Conservation (phyloP, 2,888 invertebrate genomes). For the Lepetodrilus schrolli region DNA sequence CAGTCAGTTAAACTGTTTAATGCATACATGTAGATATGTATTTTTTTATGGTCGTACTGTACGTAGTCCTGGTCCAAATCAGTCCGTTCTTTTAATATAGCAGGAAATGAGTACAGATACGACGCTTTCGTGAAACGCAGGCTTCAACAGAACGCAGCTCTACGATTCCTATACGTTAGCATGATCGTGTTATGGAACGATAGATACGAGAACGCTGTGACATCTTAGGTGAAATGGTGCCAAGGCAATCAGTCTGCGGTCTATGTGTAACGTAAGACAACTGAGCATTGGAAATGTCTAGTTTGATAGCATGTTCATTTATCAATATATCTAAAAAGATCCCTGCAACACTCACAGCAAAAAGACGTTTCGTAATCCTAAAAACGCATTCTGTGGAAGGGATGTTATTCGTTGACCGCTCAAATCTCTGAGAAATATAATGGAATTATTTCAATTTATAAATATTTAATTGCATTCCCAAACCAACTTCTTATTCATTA, state of each 20-base stretch:
- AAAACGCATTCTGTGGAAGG: slow-evolving; percentile 68
- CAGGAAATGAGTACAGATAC: not conserved
- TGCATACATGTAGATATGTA: not conserved
- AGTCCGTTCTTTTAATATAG: not conserved
- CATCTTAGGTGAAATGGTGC: no score
- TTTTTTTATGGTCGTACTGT: not conserved
- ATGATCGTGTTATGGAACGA: no score
- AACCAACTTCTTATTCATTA: not conserved
- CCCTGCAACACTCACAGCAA: slow-evolving; percentile 71
- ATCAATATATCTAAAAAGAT: not conserved
- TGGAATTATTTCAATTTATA: not conserved
- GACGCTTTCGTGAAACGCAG: not conserved
- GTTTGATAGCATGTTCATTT: not conserved
- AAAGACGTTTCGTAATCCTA: slow-evolving; percentile 68
- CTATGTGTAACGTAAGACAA: no score
- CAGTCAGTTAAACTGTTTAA: no score
- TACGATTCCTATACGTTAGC: no score
- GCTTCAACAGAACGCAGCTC: not conserved
- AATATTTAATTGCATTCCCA: not conserved
- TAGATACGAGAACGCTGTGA: no score
- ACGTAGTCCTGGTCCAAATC: not conserved
- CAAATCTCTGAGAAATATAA: slow-evolving; percentile 64
- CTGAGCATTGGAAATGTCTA: no score
- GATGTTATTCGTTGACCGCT: slow-evolving; percentile 66
- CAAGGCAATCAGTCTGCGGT: no score